Evolutionary conservation across 2,797 vertebrate species (phyloP).

Genomic region (Garrulus glandarius): DNA sequence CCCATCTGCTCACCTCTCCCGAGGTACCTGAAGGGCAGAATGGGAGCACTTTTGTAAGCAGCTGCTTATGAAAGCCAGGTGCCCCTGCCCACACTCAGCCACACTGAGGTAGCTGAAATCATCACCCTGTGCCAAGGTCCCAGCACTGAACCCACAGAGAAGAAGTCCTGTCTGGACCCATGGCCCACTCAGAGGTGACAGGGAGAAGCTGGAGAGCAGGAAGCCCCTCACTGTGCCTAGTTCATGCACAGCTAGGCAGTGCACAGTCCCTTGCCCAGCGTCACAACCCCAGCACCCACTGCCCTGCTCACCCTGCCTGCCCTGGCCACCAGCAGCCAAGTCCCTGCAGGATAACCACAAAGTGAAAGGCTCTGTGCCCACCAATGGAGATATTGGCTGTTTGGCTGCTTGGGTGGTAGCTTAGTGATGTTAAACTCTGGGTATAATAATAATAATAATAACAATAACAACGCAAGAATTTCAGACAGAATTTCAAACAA

Average conservation of each 20-base stretch:
- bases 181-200: rapidly evolving
- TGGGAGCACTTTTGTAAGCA: neutral
- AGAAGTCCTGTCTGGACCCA: neutral
- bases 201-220: neutral
- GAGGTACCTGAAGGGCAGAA: neutral
- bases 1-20: neutral
- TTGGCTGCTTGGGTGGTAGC: neutral
- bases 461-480: neutral
- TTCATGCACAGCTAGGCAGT: neutral
- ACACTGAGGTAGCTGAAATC: neutral
- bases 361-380: neutral
- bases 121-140: neutral
- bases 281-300: rapidly evolving
- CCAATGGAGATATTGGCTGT: neutral
- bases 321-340: neutral
- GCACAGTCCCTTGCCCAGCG: neutral
- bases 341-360: rapidly evolving
- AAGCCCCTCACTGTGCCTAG: rapidly evolving
- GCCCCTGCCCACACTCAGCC: rapidly evolving
- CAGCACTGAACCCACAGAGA: rapidly evolving
- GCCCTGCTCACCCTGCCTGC: neutral
- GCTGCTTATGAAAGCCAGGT: neutral
- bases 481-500: neutral
- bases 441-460: neutral
- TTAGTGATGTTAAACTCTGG: neutral